Evolutionary conservation across 2,888 invertebrate species (phyloP).

Genomic region (Acrocyrtus sp.): DNA sequence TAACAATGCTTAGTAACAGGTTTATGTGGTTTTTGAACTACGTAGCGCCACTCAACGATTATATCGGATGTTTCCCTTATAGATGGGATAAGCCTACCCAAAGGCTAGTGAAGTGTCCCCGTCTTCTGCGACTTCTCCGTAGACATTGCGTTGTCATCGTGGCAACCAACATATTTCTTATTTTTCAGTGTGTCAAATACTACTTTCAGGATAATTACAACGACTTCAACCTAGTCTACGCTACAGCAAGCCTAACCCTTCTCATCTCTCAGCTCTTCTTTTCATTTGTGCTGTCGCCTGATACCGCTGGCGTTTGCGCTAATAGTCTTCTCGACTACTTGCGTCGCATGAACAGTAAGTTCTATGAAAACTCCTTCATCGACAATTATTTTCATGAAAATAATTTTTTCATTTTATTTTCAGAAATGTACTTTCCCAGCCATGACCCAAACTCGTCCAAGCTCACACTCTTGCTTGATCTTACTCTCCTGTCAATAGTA

Average conservation of each 20-base stretch:
- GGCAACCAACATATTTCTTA: no score
- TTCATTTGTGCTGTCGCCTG: not conserved
- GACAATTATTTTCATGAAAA: no score
- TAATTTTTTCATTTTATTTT: not conserved
- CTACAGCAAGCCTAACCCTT: no score
- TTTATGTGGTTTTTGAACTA: no score
- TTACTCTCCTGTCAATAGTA: not conserved
- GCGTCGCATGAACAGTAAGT: conserved; percentile 17
- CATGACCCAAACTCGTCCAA: not conserved
- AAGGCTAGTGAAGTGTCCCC: no score
- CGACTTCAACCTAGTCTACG: not conserved
- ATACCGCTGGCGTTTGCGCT: not conserved
- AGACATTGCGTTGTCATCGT: no score
- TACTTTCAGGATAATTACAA: not conserved
- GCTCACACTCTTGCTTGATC: not conserved
- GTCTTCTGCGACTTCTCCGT: no score
- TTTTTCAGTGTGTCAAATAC: not conserved
- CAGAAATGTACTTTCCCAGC: conserved; percentile 3
- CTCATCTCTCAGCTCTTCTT: not conserved
- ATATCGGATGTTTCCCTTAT: no score
- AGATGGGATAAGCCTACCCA: no score
- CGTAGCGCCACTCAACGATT: no score
- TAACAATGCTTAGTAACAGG: no score
- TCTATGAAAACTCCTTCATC: not conserved
- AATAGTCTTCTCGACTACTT: not conserved